Evolutionary conservation across 1,140 invertebrate genomes (phyloP), one percentile per base, ranked within the genome.

Genomic region (Lamellibrachia luymesi): DNA sequence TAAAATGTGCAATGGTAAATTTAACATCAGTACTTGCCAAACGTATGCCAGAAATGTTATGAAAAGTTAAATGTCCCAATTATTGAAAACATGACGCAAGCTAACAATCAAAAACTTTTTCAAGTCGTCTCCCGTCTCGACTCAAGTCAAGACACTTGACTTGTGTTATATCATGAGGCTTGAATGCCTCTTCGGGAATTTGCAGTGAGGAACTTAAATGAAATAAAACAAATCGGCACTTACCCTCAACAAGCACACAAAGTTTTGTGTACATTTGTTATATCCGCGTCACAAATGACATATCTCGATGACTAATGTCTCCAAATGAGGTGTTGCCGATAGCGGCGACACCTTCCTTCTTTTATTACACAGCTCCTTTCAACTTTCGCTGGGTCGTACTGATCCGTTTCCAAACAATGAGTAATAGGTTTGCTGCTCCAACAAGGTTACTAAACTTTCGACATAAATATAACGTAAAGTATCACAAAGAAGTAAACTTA

Each of bases 221-320:
- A 80, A 80, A 80, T 17, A 17, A 17, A 17, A 80, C 64, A 80
- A 80, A 80, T 80, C 64, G 64, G 64, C 64, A 80, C 64, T 17
- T 80, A 80, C 64, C 64, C 64, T 80, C 64, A 80, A 22, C 8
- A 80, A 80, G 64, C 13, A 80, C 25, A 80, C 64, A 80, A 22
- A 10, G 17, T 80, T 80, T 80, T 10, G 17, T 80, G 64, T 80
- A 22, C 64, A 80, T 80, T 80, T 6, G 64, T 80, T 80, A 80
- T 80, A 80, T 80, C 64, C 64, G 64, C 64, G 64, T 80, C 64
- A 80, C 64, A 80, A 80, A 80, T 80, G 64, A 80, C 64, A 80
- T 80, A 17, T 56, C 7, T 2, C 64, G 64, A 80, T 80, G 64
- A 80, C 64, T 80, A 80, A 80, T 80, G 64, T 80, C 64, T 80